A percentile compares a stretch with the other conserved stretches of the same genome.
Conservation (phyloP, 2,113 vertebrate genomes). For the Ailurus styani region DNA sequence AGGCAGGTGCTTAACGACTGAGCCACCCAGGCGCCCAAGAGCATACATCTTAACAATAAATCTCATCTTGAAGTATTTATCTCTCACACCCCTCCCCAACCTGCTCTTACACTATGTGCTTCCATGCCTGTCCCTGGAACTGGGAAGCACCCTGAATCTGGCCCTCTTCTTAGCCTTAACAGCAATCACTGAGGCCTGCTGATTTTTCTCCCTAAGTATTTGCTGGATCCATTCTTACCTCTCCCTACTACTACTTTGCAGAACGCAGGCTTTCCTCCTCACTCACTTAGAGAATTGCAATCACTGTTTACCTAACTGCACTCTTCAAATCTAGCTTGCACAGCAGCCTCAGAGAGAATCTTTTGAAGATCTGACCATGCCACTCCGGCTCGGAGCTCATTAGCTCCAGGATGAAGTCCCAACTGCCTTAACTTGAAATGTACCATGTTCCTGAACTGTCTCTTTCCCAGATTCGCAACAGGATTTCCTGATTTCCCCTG, state of each 20-base stretch:
- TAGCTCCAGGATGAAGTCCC: not conserved
- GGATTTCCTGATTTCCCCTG: not conserved
- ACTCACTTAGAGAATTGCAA: not conserved
- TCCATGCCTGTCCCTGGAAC: not conserved
- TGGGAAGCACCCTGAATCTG: not conserved
- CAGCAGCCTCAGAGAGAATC: not conserved
- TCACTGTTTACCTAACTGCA: not conserved
- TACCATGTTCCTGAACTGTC: not conserved
- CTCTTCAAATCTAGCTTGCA: not conserved
- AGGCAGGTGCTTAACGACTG: too few species aligned
- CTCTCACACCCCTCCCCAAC: too few species aligned
- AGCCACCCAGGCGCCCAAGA: too few species aligned
- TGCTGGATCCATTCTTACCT: not conserved
- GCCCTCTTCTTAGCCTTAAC: not conserved
- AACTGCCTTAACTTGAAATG: not conserved
- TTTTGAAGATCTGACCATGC: not conserved
- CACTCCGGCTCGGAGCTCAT: not conserved
- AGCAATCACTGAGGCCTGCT: not conserved
- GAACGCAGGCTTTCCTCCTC: not conserved
- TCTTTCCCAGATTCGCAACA: not conserved
- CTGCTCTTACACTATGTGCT: not conserved
- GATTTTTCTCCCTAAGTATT: not conserved
- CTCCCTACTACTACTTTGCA: not conserved
- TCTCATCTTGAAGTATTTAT: not conserved
- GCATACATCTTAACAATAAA: not conserved